Base-by-base conservation (phyloP, 2,888 invertebrate genomes). In the Andrena trimmerana region DNA sequence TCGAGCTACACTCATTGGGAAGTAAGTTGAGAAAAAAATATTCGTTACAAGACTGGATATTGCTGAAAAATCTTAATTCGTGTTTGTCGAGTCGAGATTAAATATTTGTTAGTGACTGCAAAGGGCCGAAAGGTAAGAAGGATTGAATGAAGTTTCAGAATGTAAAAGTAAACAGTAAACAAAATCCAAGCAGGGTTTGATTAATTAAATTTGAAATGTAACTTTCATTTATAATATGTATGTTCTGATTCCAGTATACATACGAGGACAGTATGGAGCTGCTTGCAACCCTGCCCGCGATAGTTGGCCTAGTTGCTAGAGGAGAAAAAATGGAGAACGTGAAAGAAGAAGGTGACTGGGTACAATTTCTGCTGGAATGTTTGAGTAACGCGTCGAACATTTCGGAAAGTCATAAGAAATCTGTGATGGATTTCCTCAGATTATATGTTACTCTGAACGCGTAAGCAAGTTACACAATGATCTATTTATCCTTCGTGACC, bases 241-340 rank as follows among this genome's bases (percentile, higher is more conserved):
- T 59, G 20, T 2, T 84, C 13, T 33, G 0, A 80, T 87, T 76
- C 29, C 74, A 93, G 93, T 88, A 92, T 77, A 86, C 84, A 3
- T 93, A 90, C 78, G 93, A 93, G 81, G 92, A 93, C 65, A 89
- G 92, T 65, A 93, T 93, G 93, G 93, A 93, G 71, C 72, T 93
- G 36, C 79, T 93, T 16, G 93, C 93, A 13, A 85, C 86, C 5
- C 77, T 93, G 29, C 93, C 93, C n/a, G 93, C 91, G 3, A 90
- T 93, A 10, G 88, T 93, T 16, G 91, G 90, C 13, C 81, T 93
- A 6, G 83, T 90, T 3, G 88, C 50, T 16, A 86, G 66, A 80
- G 29, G 59, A 57, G 76, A 76, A 16, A 73, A 69, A 59, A 72
- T 77, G 48, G 69, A 54, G n/a, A 83, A 76, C 24, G 72, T 76